Evolutionary conservation across 1,140 invertebrate species (phyloP).

Genomic region (Chelonus insularis): DNA sequence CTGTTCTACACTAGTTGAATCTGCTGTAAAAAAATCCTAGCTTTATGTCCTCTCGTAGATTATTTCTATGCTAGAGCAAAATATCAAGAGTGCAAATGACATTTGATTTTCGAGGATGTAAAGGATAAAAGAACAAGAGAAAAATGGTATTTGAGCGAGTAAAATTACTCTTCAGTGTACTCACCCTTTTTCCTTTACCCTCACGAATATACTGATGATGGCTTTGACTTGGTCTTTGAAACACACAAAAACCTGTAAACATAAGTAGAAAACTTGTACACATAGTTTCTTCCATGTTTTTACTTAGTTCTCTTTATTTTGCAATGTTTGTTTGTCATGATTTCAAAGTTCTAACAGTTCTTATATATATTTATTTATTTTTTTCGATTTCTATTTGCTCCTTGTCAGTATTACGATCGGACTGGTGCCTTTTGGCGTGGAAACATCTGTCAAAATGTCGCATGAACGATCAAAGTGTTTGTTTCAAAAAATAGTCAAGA

Average conservation of each 20-base stretch:
- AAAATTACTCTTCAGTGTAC: conserved; percentile 40
- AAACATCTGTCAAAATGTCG: conserved; percentile 28
- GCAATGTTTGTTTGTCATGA: not conserved
- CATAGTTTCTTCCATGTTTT: conserved; percentile 11
- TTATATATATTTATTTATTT: conserved; percentile 4
- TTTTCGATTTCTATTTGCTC: conserved; percentile 9
- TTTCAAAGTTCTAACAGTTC: not conserved
- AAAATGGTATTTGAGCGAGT: not conserved
- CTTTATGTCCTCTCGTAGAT: no score
- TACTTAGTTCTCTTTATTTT: not conserved
- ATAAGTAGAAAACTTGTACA: conserved; percentile 37
- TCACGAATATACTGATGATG: conserved; percentile 76
- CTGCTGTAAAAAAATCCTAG: not conserved
- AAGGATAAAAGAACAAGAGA: not conserved
- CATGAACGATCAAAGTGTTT: conserved; percentile 31
- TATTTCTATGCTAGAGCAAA: no score
- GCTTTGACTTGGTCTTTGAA: conserved; percentile 74
- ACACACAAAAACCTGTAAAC: conserved; percentile 74
- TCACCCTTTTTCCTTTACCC: conserved; percentile 74
- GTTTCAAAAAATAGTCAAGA: not conserved
- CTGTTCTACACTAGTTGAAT: no score
- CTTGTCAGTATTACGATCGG: conserved; percentile 20
- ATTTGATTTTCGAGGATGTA: conserved; percentile 18
- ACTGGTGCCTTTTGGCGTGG: conserved; percentile 19
- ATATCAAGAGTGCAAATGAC: conserved; percentile 14